Conservation (phyloP, 1,140 invertebrate species). For the Aporrectodea caliginosa region DNA sequence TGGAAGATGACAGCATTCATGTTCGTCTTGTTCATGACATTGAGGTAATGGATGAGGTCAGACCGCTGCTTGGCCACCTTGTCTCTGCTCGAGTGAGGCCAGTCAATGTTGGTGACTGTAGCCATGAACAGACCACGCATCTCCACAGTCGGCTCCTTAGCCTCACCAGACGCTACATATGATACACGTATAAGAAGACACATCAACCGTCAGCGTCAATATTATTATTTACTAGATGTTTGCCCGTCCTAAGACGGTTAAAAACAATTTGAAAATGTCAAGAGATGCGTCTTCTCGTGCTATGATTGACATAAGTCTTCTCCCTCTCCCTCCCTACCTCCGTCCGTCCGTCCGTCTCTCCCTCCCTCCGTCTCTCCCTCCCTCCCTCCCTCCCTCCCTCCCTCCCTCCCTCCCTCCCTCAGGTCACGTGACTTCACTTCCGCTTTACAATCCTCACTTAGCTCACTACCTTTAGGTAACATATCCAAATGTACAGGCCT, state of each 20-base stretch:
- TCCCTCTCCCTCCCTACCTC: background rate
- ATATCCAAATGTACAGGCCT: too few relatives aligned
- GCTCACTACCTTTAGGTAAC: too few relatives aligned
- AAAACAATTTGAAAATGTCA: too few relatives aligned
- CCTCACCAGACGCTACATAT: too few relatives aligned
- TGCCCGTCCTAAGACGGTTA: too few relatives aligned
- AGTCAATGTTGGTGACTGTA: conserved; percentile 52
- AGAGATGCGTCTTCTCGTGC: too few relatives aligned
- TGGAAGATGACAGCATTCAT: conserved; percentile 50
- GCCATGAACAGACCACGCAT: conserved; percentile 48
- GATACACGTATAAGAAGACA: too few relatives aligned
- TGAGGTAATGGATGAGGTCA: conserved; percentile 40
- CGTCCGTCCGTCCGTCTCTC: background rate
- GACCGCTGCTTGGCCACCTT: conserved; percentile 40
- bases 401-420: background rate
- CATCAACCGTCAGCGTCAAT: too few relatives aligned
- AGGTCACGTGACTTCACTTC: too few relatives aligned
- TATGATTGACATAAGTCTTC: too few relatives aligned
- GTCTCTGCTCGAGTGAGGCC: conserved; percentile 41
- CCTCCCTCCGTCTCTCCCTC: background rate
- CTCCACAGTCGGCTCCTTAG: conserved; percentile 29
- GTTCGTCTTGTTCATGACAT: conserved; percentile 39
- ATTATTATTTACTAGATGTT: too few relatives aligned
- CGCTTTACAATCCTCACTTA: too few relatives aligned
- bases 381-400: background rate